These are phyloP conservation scores for Gastrophryne carolinensis DNA, from an alignment of 2,797 vertebrate species.

Conservation along the genomic window DNA sequence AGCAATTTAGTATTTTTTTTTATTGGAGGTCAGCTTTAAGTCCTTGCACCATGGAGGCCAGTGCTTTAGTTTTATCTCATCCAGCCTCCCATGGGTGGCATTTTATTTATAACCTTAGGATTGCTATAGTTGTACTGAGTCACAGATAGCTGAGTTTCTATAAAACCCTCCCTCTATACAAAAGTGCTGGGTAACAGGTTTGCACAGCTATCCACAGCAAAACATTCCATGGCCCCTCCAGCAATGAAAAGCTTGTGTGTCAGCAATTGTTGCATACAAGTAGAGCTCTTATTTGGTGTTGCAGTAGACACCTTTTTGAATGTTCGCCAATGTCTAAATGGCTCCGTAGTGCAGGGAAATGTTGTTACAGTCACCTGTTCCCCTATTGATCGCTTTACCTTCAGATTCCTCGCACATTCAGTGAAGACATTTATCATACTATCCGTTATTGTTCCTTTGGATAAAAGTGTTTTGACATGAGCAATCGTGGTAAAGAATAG, in stretches of 20 bases:
- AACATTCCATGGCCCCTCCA: not conserved
- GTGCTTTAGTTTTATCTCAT: too few species aligned
- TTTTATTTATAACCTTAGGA: too few species aligned
- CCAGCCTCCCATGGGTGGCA: too few species aligned
- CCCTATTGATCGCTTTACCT: not conserved
- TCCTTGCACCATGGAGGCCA: too few species aligned
- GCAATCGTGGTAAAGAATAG: not conserved
- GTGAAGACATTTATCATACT: not conserved
- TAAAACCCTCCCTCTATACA: too few species aligned
- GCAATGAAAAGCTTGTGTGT: conserved; percentile 4
- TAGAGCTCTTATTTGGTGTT: too few species aligned
- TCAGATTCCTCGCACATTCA: not conserved
- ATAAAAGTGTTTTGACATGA: conserved; percentile 8
- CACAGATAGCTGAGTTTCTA: too few species aligned
- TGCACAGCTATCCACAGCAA: too few species aligned
- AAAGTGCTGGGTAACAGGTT: too few species aligned
- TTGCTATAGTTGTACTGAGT: too few species aligned
- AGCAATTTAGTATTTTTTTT: too few species aligned
- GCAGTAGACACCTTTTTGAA: not conserved
- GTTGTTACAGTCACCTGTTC: not conserved
- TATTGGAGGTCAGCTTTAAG: too few species aligned
- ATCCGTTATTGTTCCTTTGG: not conserved
- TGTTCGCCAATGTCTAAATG: not conserved
- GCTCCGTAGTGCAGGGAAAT: not conserved
- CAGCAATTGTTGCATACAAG: not conserved